Evolutionary conservation across 2,113 vertebrate species (phyloP).

Genomic region (Lathamus discolor): DNA sequence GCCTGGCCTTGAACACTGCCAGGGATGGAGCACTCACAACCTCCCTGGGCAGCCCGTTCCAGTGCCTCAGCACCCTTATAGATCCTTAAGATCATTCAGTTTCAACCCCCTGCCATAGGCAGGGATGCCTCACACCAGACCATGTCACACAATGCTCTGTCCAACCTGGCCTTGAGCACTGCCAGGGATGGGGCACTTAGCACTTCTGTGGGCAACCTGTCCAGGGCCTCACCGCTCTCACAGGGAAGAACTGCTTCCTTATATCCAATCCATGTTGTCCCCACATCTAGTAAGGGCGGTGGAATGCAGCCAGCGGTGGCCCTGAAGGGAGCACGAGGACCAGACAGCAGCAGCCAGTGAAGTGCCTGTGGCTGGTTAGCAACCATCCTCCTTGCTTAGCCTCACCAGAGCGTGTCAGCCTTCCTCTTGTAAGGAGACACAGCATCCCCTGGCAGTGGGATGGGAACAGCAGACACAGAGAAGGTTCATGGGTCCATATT

Average conservation of each 20-base stretch:
- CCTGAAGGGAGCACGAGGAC: rapidly evolving
- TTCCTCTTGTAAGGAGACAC: neutral
- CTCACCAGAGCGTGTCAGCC: rapidly evolving
- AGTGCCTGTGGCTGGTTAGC: rapidly evolving
- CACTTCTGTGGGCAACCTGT: neutral
- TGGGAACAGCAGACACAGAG: neutral
- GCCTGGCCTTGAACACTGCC: no score
- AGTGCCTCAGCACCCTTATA: no score
- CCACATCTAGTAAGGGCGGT: rapidly evolving
- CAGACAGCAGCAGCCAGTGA: rapidly evolving
- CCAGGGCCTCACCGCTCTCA: neutral
- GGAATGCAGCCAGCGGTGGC: rapidly evolving
- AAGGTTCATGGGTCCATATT: rapidly evolving
- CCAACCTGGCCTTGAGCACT: neutral
- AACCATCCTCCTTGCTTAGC: rapidly evolving
- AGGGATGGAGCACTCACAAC: no score
- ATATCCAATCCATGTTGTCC: neutral
- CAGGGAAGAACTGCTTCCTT: neutral
- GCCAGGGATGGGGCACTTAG: neutral
- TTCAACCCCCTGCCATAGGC: neutral
- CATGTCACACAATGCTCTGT: neutral
- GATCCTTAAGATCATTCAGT: neutral
- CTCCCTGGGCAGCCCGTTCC: no score
- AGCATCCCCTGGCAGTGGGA: neutral
- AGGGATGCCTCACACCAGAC: neutral